A percentile compares a stretch with the other conserved stretches of the same genome.
These are phyloP conservation scores for Pseudopleuronectes americanus DNA, from an alignment of 2,797 vertebrate genomes.

Conservation along the genomic window DNA sequence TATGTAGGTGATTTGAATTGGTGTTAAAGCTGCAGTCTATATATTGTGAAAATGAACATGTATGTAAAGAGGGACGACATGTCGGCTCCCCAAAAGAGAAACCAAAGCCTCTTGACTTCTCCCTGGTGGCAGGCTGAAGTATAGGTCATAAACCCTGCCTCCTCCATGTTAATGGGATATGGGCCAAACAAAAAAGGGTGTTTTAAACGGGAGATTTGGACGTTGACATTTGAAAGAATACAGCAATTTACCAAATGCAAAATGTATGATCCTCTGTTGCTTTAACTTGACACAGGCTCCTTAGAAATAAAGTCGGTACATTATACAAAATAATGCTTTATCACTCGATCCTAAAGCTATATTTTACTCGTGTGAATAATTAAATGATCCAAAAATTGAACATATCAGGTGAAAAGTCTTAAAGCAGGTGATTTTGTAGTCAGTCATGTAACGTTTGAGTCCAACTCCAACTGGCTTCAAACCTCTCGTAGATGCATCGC, in stretches of 20 bases:
- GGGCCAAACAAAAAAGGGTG: too few relatives aligned
- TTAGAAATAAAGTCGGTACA: too few relatives aligned
- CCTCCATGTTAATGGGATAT: too few relatives aligned
- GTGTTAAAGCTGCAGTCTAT: not conserved
- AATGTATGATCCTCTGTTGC: not conserved
- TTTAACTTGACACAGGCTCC: not conserved
- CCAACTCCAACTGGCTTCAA: not conserved
- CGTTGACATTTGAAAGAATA: too few relatives aligned
- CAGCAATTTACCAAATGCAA: too few relatives aligned
- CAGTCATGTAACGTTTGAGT: not conserved
- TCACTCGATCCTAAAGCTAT: not conserved
- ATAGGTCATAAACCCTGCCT: too few relatives aligned
- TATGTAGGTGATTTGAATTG: not conserved
- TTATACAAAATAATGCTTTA: not conserved
- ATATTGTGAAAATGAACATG: not conserved
- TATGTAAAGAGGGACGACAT: too few relatives aligned
- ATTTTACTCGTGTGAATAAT: not conserved
- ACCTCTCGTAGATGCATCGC: not conserved
- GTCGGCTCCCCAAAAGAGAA: too few relatives aligned
- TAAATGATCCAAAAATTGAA: not conserved
- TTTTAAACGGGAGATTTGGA: too few relatives aligned
- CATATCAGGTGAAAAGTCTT: not conserved
- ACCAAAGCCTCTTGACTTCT: too few relatives aligned
- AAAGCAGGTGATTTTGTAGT: not conserved
- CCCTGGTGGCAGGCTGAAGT: too few relatives aligned